Percentiles rank a stretch among this genome's conserved stretches.
Conservation (phyloP, 2,888 invertebrate species). For the Pedicia rivosa region DNA sequence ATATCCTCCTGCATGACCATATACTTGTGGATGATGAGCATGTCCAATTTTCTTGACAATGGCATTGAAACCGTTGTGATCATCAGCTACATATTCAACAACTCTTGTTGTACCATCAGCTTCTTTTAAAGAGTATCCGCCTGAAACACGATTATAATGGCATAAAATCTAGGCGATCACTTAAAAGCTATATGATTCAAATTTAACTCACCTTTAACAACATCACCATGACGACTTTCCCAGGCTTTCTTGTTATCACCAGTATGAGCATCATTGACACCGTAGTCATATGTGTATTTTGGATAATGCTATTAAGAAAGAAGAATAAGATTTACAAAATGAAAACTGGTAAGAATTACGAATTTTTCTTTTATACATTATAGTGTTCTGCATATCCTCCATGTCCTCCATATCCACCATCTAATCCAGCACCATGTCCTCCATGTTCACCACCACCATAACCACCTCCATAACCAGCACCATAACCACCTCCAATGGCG, state of each 20-base stretch:
- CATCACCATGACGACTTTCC: conserved; percentile 29
- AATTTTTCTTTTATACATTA: not conserved
- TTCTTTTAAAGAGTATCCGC: conserved; percentile 23
- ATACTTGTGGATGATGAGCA: conserved; percentile 10
- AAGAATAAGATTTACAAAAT: not conserved
- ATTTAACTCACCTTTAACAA: conserved; percentile 23
- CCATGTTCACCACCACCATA: conserved; percentile 1
- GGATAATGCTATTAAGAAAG: conserved; percentile 18
- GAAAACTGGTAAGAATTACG: not conserved
- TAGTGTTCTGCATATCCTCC: conserved; percentile 1
- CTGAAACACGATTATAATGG: too few relatives aligned
- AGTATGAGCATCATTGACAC: conserved; percentile 23
- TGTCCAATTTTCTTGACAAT: conserved; percentile 21
- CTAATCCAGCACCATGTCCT: not conserved
- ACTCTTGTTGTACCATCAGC: conserved; percentile 24
- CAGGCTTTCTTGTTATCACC: conserved; percentile 23
- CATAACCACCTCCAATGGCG: not conserved
- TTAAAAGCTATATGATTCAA: not conserved
- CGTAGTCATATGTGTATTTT: conserved; percentile 22
- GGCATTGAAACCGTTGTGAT: conserved; percentile 23
- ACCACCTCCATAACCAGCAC: conserved; percentile 1
- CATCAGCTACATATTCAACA: conserved; percentile 23
- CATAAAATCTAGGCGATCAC: not conserved
- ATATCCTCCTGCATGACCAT: conserved; percentile 5
- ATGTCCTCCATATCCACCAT: not conserved